A percentile compares a stretch with the other conserved stretches of the same genome.
phyloP scores from a whole-genome alignment of 1,140 invertebrate genomes.

The Calephelis virginiensis region DNA sequence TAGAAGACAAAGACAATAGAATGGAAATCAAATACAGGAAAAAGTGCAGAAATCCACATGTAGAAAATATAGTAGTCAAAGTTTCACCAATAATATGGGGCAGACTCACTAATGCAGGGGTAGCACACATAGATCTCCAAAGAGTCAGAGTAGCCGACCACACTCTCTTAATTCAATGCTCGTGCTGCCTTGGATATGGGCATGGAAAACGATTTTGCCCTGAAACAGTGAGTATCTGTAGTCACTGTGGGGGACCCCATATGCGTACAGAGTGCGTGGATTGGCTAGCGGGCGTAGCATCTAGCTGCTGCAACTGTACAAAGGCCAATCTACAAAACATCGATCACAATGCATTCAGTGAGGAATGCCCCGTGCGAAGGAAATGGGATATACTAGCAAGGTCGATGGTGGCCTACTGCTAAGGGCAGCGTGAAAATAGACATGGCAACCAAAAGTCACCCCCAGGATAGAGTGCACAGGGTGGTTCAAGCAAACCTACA shows the following conservation, averaged over 20 bases:
- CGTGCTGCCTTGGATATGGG: not conserved
- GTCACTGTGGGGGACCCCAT: constrained; percentile 11
- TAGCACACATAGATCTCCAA: not conserved
- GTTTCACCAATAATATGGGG: constrained; percentile 13
- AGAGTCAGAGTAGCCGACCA: not conserved
- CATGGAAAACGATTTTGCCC: constrained; percentile 8
- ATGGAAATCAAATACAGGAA: constrained; percentile 16
- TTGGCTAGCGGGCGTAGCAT: not conserved
- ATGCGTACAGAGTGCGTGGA: not conserved
- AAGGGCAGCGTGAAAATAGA: not conserved
- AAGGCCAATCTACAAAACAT: not conserved
- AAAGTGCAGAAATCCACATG: constrained; percentile 21
- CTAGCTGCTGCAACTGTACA: not conserved
- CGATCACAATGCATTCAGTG: not conserved
- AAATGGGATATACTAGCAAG: not conserved
- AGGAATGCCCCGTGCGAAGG: not conserved
- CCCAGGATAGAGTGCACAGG: not conserved
- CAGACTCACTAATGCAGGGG: not conserved
- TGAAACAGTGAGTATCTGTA: not conserved
- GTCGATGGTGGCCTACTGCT: too few relatives aligned
- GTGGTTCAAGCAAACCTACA: not conserved
- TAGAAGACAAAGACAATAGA: not conserved
- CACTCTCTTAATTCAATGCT: constrained; percentile 3
- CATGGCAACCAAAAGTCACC: not conserved
- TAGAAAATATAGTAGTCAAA: constrained; percentile 20